Base-by-base conservation (phyloP, 2,888 invertebrate species). In the Himalopsyche tibetana region DNA sequence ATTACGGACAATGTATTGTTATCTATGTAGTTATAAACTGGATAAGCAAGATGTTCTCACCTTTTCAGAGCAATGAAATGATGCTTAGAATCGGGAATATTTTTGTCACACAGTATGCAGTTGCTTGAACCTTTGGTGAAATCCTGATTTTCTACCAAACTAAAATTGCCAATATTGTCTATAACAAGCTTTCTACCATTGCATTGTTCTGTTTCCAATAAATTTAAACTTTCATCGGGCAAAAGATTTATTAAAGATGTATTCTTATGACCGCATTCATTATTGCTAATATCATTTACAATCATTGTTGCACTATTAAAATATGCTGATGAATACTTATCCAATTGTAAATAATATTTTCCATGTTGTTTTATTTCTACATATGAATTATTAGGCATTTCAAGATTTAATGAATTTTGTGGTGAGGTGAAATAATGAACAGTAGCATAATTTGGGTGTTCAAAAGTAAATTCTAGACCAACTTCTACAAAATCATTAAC, bases 361-460 rank as follows among this genome's bases (percentile, higher is more conserved):
- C 80, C 42, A 15, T 36, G 9, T 19, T 80, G 12, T 40, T 28
- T 17, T 40, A 80, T 80, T 12, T 80, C 42, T 15, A 80, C 40
- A 51, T 36, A 55, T 38, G 45, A 28, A 9, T 55, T 63, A 38
- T 63, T 28, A 83, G 69, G 63, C 63, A 86, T 40, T 83, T 80
- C 81, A 55, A 85, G 28, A 55, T 82, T 85, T 36, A 38, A 55
- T 40, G 38, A 74, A 12, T 79, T 55, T 45, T 82, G 55, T 56
- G 82, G 89, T 93, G 91, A 86, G 93, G 4, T 45, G 4, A 91
- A 80, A 91, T 91, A 28, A 94, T 90, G n/a, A 93, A 92, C n/a
- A 69, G 69, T 69, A 28, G 94, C 91, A 89, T 94, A 94, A 90
- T 93, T 92, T 55, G 90, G 90, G 90, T 94, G 94, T 89, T 94